Base-by-base conservation (phyloP, 2,888 invertebrate genomes). In the Acanthosepion esculentum region DNA sequence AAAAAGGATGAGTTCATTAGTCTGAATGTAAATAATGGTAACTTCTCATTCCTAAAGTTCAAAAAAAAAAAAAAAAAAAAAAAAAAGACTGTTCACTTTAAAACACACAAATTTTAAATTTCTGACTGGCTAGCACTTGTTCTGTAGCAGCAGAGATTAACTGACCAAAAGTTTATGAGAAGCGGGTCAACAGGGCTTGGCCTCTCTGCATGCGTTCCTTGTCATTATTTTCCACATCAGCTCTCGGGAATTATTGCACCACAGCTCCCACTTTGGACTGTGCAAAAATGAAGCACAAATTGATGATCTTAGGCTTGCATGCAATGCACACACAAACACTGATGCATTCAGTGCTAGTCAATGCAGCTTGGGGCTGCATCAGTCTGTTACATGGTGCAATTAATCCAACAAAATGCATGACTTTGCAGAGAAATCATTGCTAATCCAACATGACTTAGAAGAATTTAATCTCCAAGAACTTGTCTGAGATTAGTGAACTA, bases 351-450 rank as follows among this genome's bases (percentile, higher is more conserved):
- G n/a, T 78, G 78, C 78, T 33, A 78, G 78, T 78, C 78, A 8
- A 78, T 78, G 78, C n/a, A 78, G 12, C 78, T 78, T 78, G 78
- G 33, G 8, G n/a, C 78, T 33, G 33, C 33, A 33, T 78, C 78
- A 78, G 78, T 78, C 33, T 78, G 15, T 33, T n/a, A 15, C 78
- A 78, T 18, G 78, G 15, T 33, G 33, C 18, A 33, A 78, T 78
- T 78, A 78, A 78, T n/a, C 78, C 78, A 78, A 78, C 78, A 78
- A 78, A 33, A 78, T 78, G 78, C 78, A 78, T 78, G 78, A 78
- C n/a, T 78, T n/a, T 33, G 3, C n/a, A 15, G 33, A 3, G 78
- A 78, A 41, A 78, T 78, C 78, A 78, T 33, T 15, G 78, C n/a
- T 15, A 78, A 78, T 33, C n/a, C 78, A n/a, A 78, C 78, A 78